Percentiles rank a stretch among this genome's conserved stretches.
Conservation (phyloP, 2,797 vertebrate species). For the Intellagama lesueurii region DNA sequence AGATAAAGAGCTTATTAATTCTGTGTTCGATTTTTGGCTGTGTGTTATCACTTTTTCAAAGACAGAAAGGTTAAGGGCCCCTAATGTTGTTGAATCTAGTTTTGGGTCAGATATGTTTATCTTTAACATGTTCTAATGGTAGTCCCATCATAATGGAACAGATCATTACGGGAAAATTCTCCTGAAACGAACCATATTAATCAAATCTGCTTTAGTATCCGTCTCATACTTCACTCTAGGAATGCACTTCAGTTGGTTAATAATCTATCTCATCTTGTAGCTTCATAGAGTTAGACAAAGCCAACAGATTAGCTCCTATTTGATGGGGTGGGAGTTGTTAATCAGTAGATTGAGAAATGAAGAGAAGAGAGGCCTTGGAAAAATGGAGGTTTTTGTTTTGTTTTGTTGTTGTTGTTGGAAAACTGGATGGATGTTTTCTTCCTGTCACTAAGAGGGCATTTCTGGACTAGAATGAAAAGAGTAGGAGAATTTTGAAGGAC, state of each 20-base stretch:
- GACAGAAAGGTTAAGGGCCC: neutral
- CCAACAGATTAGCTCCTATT: neutral
- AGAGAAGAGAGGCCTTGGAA: neutral
- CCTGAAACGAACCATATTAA: conserved; percentile 6
- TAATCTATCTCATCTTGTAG: neutral
- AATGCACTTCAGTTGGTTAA: neutral
- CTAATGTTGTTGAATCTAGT: neutral
- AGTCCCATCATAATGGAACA: conserved; percentile 3
- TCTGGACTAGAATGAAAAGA: neutral
- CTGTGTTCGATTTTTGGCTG: neutral
- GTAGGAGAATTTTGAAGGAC: neutral
- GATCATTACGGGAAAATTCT: conserved; percentile 29
- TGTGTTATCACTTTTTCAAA: conserved; percentile 9
- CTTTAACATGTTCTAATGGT: conserved; percentile 39
- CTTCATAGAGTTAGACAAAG: neutral
- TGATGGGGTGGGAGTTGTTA: too few relatives aligned
- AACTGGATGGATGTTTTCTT: too few relatives aligned
- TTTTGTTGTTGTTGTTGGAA: too few relatives aligned
- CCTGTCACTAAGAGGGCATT: neutral
- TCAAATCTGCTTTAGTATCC: neutral
- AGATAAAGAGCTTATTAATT: conserved; percentile 17
- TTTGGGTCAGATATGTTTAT: conserved; percentile 40
- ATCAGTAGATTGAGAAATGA: neutral
- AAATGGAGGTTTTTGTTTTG: neutral
- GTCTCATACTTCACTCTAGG: neutral